Evolutionary conservation across 2,797 vertebrate species (phyloP).

Genomic region (Ctenopoma multispine): DNA sequence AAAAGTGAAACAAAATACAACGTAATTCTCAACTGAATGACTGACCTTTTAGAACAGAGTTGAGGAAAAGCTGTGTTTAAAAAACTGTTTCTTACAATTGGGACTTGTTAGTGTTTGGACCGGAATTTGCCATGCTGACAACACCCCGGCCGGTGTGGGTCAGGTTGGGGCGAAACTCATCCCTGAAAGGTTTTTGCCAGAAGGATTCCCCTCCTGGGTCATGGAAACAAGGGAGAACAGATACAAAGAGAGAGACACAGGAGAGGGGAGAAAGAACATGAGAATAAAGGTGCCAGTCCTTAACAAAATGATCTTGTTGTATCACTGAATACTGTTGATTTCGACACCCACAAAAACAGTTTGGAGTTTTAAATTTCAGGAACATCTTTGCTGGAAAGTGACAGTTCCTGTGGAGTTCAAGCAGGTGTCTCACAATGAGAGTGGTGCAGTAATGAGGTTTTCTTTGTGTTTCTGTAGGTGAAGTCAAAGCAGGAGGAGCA

Average conservation of each 20-base stretch:
- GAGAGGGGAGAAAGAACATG: not conserved
- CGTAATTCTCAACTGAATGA: not conserved
- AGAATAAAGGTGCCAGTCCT: not conserved
- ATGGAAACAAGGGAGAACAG: not conserved
- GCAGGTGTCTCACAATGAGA: not conserved
- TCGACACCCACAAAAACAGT: not conserved
- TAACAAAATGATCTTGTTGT: too few relatives aligned
- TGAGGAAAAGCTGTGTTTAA: not conserved
- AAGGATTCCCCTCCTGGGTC: slow-evolving; percentile 92
- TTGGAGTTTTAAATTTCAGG: not conserved
- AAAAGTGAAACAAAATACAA: slow-evolving; percentile 3
- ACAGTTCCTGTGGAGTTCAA: fast-evolving
- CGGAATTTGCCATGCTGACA: slow-evolving; percentile 98
- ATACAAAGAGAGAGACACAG: not conserved
- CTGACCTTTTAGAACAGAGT: slow-evolving; percentile 9
- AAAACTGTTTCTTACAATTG: slow-evolving; percentile 91
- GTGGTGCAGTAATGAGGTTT: not conserved
- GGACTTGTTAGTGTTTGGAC: slow-evolving; percentile 97
- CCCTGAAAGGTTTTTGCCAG: slow-evolving; percentile 95
- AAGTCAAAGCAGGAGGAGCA: not conserved
- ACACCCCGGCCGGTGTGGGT: slow-evolving; percentile 94
- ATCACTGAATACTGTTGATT: not conserved
- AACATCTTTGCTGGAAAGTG: not conserved
- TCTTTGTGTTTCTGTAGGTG: not conserved
- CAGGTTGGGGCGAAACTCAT: slow-evolving; percentile 95